Percentiles rank a stretch among this genome's conserved stretches.
Evolutionary conservation across 2,113 vertebrate genomes (phyloP).

Genomic region (Mystacornis crossleyi): DNA sequence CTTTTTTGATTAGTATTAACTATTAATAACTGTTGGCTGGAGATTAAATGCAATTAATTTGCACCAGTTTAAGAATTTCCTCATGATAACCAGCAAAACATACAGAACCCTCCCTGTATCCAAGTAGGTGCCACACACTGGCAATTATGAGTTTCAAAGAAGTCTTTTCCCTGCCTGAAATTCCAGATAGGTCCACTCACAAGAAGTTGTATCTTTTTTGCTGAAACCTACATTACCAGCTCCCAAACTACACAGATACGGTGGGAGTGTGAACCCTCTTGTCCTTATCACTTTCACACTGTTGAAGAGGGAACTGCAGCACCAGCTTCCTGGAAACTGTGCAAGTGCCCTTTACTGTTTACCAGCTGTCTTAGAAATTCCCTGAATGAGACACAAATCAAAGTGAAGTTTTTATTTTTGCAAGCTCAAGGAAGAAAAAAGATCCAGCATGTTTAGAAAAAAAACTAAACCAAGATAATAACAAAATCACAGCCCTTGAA

Average conservation of each 20-base stretch:
- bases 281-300: neutral
- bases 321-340: neutral
- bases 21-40: neutral
- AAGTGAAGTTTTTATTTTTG: neutral
- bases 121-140: neutral
- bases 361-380: neutral
- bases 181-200: neutral
- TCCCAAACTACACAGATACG: accelerated
- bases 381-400: neutral
- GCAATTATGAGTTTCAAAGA: neutral
- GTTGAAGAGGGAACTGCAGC: neutral
- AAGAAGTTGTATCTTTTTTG: neutral
- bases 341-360: neutral
- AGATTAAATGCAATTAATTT: neutral
- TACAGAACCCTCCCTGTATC: neutral
- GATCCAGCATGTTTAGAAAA: neutral
- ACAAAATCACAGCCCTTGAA: neutral
- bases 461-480: neutral
- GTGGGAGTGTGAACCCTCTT: neutral
- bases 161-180: neutral
- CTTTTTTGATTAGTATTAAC: neutral
- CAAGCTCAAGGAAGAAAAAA: neutral
- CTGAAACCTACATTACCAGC: neutral
- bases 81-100: neutral
- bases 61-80: neutral